Evolutionary conservation across 2,797 vertebrate genomes (phyloP).

Genomic region (Antennarius maculatus): DNA sequence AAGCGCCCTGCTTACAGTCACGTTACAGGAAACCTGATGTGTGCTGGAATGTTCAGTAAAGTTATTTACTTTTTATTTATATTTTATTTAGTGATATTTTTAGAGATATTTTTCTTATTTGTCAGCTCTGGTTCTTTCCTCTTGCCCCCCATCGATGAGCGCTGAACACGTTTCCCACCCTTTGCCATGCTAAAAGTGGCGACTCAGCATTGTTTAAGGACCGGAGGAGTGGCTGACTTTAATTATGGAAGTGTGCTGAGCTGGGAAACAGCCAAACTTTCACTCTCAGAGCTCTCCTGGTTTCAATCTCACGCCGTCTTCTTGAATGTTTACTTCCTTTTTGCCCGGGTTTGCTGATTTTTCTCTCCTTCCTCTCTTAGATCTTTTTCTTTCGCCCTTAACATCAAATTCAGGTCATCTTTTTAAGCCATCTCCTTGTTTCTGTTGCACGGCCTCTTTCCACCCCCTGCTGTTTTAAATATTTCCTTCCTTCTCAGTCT

Average conservation of each 20-base stretch:
- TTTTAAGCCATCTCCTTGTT: no score
- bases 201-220: conserved; percentile 57
- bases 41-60: no score
- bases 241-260: conserved; percentile 62
- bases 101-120: no score
- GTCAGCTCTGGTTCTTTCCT: no score
- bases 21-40: no score
- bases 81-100: no score
- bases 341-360: background rate
- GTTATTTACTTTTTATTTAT: no score
- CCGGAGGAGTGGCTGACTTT: conserved; percentile 49
- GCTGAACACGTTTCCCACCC: conserved; percentile 39
- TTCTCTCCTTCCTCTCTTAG: background rate
- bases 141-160: background rate
- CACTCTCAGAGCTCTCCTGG: conserved; percentile 35
- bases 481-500: background rate
- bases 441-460: background rate
- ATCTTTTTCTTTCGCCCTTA: background rate
- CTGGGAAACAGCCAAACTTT: conserved; percentile 44
- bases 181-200: conserved; percentile 39
- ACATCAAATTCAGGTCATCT: background rate
- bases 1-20: no score
- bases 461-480: no score
- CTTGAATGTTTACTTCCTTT: background rate
- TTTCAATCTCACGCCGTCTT: conserved; percentile 21